Evolutionary conservation across 23 tunicate genomes (phyloP), one percentile per base, ranked within the genome.

Genomic region (Ascidia mentula): DNA sequence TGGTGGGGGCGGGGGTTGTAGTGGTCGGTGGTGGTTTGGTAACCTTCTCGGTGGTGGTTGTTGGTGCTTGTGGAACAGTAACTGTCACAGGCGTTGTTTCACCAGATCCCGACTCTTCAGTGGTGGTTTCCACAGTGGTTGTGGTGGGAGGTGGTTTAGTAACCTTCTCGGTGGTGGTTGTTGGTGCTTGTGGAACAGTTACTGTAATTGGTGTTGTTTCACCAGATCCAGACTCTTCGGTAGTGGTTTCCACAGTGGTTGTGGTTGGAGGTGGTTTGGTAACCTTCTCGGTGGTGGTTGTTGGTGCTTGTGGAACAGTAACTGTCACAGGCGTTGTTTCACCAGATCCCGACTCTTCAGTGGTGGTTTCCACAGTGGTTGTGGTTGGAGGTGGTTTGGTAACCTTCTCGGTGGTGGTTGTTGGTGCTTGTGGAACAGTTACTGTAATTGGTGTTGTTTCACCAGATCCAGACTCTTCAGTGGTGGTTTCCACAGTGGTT

Each of bases 61-160:
- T 72, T 13, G 87, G 84, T n/a, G 87, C 71, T 36, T 82, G 79
- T 33, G 82, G 69, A 60, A 79, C 60, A 40, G 73, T 82, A 5
- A 32, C 39, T 3, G 89, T 70, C 3, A 72, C 35, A 37, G 95
- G 84, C 8, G 95, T 79, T 8, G 89, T 84, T 8, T 80, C 74
- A 17, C 42, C 77, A 45, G 88, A 76, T 15, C 84, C 85, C 36
- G 73, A 76, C 36, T 89, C 82, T 20, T 85, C 60, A 30, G 81
- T 38, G 22, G 84, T 80, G 60, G 77, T 78, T 82, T 82, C 87
- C 59, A 82, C 93, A 6, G 79, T 73, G 34, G 91, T 88, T 46
- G 92, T 83, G 6, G 92, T 65, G 34, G 79, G 77, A 38, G 85
- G 35, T 69, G 79, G 32, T 30, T 80, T 71, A 0, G 97, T 82